These are phyloP conservation scores for Sanderia malayensis DNA, from an alignment of 30 jellyfish, hydroid and myxozoan species.

Conservation along the genomic window DNA sequence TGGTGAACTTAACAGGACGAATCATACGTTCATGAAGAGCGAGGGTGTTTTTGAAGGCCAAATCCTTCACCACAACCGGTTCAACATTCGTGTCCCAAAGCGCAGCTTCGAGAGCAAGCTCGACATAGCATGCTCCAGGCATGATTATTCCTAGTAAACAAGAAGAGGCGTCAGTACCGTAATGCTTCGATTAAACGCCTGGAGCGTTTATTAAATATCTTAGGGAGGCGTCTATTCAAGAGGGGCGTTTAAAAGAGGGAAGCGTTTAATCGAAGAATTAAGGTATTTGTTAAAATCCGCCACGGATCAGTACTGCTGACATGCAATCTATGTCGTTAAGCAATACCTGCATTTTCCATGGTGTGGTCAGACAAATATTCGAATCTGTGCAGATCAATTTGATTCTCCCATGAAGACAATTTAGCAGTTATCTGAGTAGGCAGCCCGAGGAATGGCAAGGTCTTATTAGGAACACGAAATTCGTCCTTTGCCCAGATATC, in stretches of 20 bases:
- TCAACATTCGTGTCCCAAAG: neutral
- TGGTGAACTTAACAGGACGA: conserved; percentile 15
- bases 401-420: conserved; percentile 41
- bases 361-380: conserved; percentile 48
- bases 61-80: conserved; percentile 41
- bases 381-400: conserved; percentile 41
- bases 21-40: conserved; percentile 50
- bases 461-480: conserved; percentile 10
- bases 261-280: no score
- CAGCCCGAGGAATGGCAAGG: conserved; percentile 48
- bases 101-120: conserved; percentile 60
- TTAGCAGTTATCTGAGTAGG: conserved; percentile 23
- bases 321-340: no score
- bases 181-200: no score
- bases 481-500: conserved; percentile 65
- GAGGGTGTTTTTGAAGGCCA: conserved; percentile 25
- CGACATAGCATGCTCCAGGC: conserved; percentile 66
- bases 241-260: no score
- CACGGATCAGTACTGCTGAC: no score
- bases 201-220: no score
- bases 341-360: conserved; percentile 67
- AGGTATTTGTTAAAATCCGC: no score
- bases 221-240: no score
- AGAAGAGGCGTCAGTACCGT: no score
- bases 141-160: conserved; percentile 43